Evolutionary conservation across 2,888 invertebrate genomes (phyloP), one percentile per base, ranked within the genome.

Genomic region (Meteorus cinctellus): DNA sequence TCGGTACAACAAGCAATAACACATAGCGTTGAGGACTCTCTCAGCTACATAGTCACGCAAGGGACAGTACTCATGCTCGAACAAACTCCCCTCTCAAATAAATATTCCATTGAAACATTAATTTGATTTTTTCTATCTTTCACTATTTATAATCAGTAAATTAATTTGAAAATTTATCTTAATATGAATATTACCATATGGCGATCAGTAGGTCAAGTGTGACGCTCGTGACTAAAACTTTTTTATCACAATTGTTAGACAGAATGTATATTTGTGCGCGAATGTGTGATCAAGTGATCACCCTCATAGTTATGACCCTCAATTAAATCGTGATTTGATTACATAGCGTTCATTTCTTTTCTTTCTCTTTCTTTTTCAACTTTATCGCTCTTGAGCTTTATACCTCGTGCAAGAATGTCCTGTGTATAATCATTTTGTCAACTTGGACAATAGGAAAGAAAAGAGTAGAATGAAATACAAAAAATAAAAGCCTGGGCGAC

Each of bases 21-120:
- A 74, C 48, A 48, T 62, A 74, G 70, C 65, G 68, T 76, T 41
- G 51, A 76, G 72, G 68, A 29, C 65, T 59, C 65, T 59, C 75
- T 76, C 65, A 75, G 70, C 75, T 79, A 74, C 65, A 48, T 55
- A 63, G 82, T 81, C 83, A 83, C 82, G 83, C 81, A 76, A 83
- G 76, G 79, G 72, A 68, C 19, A 66, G 55, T 74, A 75, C 72
- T 55, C 5, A 24, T 55, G 10, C 10, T 19, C 5, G 4, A 19
- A 19, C 10, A 10, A 24, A 55, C 19, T 55, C 8, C 16, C 10
- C 55, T 19, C 4, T 55, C 2, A 4, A 19, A 51, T 19, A 8
- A n/a, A 19, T 55, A 55, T 55, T 55, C n/a, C 8, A 8, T 55
- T 19, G 5, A 24, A 55, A 24, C 19, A 6, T 8, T 24, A 19